Percentiles rank a stretch among this genome's conserved stretches.
These are phyloP conservation scores for Enteromius mattozi DNA, from an alignment of 2,797 vertebrate species.

Conservation along the genomic window DNA sequence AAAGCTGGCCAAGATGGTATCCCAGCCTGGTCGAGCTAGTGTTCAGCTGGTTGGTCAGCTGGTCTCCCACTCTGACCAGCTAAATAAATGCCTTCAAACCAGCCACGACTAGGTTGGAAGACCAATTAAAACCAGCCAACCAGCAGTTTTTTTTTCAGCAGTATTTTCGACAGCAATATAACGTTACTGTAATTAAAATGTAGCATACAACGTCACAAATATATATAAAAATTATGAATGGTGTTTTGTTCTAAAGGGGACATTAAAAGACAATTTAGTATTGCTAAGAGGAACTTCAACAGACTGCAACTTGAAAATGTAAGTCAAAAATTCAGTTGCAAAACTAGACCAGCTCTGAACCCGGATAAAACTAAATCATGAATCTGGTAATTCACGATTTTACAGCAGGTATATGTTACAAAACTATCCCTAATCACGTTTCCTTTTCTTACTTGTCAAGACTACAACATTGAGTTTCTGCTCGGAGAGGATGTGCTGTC, in stretches of 20 bases:
- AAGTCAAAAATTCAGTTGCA: background rate
- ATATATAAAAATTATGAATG: background rate
- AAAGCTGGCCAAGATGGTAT: background rate
- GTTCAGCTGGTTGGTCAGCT: background rate
- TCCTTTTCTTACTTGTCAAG: slow-evolving; percentile 61
- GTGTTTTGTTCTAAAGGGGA: background rate
- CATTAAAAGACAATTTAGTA: too few relatives aligned
- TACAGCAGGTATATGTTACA: background rate
- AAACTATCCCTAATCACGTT: background rate
- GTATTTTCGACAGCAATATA: too few relatives aligned
- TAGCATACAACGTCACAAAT: background rate
- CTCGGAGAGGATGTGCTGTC: slow-evolving; percentile 74
- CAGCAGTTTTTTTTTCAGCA: background rate
- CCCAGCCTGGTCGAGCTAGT: too few relatives aligned
- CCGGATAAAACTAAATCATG: background rate
- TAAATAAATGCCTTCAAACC: background rate
- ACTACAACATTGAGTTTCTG: slow-evolving; percentile 75
- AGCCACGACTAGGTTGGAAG: background rate
- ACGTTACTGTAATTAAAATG: background rate
- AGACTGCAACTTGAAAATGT: background rate
- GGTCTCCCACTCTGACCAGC: background rate
- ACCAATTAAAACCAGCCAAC: background rate
- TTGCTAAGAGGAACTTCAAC: background rate
- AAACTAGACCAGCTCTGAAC: background rate
- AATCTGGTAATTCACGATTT: background rate